Conservation (phyloP, 2,113 vertebrate genomes). For the Pogona vitticeps region DNA sequence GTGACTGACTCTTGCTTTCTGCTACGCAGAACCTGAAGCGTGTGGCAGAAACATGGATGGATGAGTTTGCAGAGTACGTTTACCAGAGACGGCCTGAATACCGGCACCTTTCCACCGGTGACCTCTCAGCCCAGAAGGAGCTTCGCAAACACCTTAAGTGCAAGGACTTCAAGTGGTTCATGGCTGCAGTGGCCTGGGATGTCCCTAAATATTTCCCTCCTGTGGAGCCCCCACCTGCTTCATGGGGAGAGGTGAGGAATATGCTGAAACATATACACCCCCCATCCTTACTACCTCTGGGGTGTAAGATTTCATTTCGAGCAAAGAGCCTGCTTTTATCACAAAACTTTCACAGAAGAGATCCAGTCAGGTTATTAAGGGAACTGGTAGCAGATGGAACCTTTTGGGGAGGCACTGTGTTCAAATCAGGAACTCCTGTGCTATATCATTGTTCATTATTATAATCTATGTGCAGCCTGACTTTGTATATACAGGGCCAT, state of each 20-base stretch:
- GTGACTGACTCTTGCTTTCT: conserved; percentile 28
- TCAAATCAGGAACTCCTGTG: conserved; percentile 24
- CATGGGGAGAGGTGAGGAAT: conserved; percentile 88
- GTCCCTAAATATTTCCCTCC: conserved; percentile 89
- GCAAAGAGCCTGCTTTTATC: neutral
- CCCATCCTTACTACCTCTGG: neutral
- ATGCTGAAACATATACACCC: neutral
- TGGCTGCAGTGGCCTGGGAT: conserved; percentile 90
- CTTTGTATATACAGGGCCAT: neutral
- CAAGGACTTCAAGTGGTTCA: conserved; percentile 93
- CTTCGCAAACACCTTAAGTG: conserved; percentile 87
- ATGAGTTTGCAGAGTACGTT: conserved; percentile 89
- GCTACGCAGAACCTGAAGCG: conserved; percentile 85
- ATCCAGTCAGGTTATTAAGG: conserved; percentile 18
- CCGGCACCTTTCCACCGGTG: conserved; percentile 87
- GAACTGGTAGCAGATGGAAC: conserved; percentile 6
- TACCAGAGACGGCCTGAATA: conserved; percentile 90
- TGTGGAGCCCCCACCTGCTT: conserved; percentile 86
- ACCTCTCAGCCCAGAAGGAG: conserved; percentile 88
- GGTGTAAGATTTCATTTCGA: neutral
- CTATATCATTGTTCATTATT: neutral
- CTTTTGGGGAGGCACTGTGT: conserved; percentile 5
- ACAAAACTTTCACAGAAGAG: conserved; percentile 13
- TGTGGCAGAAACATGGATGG: conserved; percentile 92
- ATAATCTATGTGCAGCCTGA: neutral